Evolutionary conservation across 2,797 vertebrate species (phyloP).

Genomic region (Eupleurogrammus muticus): DNA sequence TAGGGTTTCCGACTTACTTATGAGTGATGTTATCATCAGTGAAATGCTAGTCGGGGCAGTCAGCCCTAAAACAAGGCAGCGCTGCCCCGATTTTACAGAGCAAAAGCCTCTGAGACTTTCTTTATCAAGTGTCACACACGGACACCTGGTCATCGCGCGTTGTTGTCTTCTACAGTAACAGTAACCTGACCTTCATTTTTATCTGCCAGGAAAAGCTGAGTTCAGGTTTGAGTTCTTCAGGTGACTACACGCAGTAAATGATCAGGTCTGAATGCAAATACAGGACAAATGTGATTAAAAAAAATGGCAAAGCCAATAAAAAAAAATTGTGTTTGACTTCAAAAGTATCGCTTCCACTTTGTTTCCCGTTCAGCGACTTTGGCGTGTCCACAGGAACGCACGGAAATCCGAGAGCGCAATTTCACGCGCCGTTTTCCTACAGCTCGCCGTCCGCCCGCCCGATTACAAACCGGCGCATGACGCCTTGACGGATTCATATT

Average conservation of each 20-base stretch:
- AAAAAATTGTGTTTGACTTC: not conserved
- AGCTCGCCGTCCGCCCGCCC: not conserved
- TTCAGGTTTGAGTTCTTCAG: too few relatives aligned
- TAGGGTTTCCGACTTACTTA: constrained; percentile 22
- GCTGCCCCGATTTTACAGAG: constrained; percentile 28
- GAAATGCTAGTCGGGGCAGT: constrained; percentile 50
- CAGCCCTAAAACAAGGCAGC: constrained; percentile 47
- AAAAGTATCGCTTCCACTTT: not conserved
- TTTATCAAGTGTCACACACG: not conserved
- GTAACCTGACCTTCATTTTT: not conserved
- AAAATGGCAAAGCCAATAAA: not conserved
- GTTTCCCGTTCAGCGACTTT: not conserved
- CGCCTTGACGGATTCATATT: not conserved
- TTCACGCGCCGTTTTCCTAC: too few relatives aligned
- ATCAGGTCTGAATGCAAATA: too few relatives aligned
- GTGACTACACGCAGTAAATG: too few relatives aligned
- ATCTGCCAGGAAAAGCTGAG: not conserved
- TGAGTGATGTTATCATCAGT: constrained; percentile 64
- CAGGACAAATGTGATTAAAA: not conserved
- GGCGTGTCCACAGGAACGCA: too few relatives aligned
- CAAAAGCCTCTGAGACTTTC: not conserved
- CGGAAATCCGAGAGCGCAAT: too few relatives aligned
- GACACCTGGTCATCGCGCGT: not conserved
- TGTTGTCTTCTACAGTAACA: constrained; percentile 13
- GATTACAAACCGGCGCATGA: not conserved